phyloP scores from a whole-genome alignment of 2,797 vertebrate genomes.

The Podargus strigoides region DNA sequence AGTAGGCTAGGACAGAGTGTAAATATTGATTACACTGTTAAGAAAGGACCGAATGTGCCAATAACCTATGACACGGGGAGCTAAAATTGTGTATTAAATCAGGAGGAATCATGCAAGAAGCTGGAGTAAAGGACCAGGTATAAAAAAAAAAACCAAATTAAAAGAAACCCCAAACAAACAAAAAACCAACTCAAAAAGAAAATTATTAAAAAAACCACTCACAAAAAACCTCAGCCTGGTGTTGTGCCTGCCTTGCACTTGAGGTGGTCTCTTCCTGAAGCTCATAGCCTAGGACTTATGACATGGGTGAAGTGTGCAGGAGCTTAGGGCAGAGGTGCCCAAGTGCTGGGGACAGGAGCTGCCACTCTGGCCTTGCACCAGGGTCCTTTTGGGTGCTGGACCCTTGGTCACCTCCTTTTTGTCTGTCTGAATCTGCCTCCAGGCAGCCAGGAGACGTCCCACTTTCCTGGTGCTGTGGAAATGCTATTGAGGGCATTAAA shows the following conservation, averaged over 20 bases:
- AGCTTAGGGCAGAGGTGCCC: not conserved
- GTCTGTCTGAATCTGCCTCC: not conserved
- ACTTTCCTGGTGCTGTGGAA: not conserved
- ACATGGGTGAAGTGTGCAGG: not conserved
- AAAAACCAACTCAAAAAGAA: not conserved
- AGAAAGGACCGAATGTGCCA: not conserved
- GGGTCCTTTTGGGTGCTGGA: not conserved
- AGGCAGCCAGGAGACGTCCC: not conserved
- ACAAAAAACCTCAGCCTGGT: not conserved
- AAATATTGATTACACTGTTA: not conserved
- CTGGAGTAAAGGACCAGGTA: not conserved
- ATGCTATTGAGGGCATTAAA: not conserved
- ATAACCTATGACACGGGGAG: not conserved
- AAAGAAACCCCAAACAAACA: too few relatives aligned
- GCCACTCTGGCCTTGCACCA: not conserved
- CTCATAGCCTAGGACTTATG: not conserved
- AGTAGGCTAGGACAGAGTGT: not conserved
- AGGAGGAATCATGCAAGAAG: not conserved
- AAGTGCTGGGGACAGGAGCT: not conserved
- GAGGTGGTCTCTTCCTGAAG: not conserved
- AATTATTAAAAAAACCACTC: too few relatives aligned
- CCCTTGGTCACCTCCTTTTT: not conserved
- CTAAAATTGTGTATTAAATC: not conserved
- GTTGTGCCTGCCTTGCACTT: not conserved
- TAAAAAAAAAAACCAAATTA: too few relatives aligned